phyloP scores from a whole-genome alignment of 1,140 invertebrate species.

The Orchestia grillus region DNA sequence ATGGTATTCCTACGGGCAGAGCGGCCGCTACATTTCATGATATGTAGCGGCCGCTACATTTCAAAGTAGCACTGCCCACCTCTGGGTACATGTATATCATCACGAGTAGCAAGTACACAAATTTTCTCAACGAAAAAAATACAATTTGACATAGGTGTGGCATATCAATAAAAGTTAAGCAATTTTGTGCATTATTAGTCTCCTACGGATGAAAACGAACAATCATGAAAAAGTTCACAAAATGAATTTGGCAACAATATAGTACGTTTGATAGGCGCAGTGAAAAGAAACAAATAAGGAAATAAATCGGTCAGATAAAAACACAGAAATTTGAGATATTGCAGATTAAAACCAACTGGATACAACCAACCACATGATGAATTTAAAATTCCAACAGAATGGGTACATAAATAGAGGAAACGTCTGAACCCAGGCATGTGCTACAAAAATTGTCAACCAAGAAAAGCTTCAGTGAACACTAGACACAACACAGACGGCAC shows the following conservation, averaged over 20 bases:
- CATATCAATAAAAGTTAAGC: neutral
- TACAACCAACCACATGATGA: neutral
- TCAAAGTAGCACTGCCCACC: too few species aligned
- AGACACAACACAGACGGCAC: neutral
- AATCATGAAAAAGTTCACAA: neutral
- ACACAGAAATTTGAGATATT: neutral
- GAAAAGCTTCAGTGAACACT: neutral
- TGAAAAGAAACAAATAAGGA: neutral
- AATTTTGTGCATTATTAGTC: neutral
- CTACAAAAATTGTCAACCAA: neutral
- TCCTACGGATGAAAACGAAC: neutral
- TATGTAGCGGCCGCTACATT: too few species aligned
- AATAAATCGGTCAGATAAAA: neutral
- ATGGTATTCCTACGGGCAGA: too few species aligned
- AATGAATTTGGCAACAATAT: neutral
- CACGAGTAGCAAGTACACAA: neutral
- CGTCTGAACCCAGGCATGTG: neutral
- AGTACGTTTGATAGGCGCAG: neutral
- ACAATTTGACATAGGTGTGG: neutral
- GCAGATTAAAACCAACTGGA: neutral
- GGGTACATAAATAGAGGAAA: neutral
- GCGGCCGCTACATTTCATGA: too few species aligned
- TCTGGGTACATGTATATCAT: too few species aligned
- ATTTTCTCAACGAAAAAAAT: neutral
- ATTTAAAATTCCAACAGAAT: neutral